phyloP scores from a whole-genome alignment of 2,888 invertebrate genomes.

The Proisotoma minuta region DNA sequence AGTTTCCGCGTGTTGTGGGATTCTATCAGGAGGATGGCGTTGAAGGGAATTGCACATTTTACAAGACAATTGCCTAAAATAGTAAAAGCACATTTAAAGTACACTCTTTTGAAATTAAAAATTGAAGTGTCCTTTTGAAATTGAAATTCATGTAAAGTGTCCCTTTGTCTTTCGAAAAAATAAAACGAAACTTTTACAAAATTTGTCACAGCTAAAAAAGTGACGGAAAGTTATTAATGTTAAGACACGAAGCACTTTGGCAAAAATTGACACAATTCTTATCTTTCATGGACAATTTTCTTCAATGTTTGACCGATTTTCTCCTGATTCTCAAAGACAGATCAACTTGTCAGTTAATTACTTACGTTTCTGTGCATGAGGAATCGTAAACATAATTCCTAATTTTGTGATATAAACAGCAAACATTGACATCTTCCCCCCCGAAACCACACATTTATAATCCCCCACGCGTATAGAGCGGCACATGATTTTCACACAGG shows the following conservation, averaged over 20 bases:
- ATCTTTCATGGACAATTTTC: too few relatives aligned
- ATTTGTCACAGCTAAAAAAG: too few relatives aligned
- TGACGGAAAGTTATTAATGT: too few relatives aligned
- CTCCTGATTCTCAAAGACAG: too few relatives aligned
- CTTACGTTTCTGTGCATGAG: conserved; percentile 52
- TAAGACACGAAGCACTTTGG: too few relatives aligned
- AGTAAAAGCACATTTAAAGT: conserved; percentile 29
- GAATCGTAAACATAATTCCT: conserved; percentile 53
- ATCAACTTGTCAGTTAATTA: too few relatives aligned
- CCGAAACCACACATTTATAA: conserved; percentile 62
- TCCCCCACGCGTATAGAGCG: conserved; percentile 79
- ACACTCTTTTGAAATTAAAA: conserved; percentile 20
- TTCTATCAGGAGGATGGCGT: conserved; percentile 68
- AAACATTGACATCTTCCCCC: conserved; percentile 58
- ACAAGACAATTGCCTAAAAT: conserved; percentile 55
- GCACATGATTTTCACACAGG: conserved; percentile 56
- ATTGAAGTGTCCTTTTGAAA: neutral
- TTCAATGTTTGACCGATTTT: too few relatives aligned
- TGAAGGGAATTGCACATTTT: conserved; percentile 63
- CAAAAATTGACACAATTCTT: too few relatives aligned
- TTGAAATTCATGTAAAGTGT: neutral
- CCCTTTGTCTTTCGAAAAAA: neutral
- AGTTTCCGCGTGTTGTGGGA: conserved; percentile 70
- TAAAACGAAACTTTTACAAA: too few relatives aligned
- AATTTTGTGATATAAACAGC: conserved; percentile 56